Base-by-base conservation (phyloP, 1,140 invertebrate species). In the Drosophila yakuba region DNA sequence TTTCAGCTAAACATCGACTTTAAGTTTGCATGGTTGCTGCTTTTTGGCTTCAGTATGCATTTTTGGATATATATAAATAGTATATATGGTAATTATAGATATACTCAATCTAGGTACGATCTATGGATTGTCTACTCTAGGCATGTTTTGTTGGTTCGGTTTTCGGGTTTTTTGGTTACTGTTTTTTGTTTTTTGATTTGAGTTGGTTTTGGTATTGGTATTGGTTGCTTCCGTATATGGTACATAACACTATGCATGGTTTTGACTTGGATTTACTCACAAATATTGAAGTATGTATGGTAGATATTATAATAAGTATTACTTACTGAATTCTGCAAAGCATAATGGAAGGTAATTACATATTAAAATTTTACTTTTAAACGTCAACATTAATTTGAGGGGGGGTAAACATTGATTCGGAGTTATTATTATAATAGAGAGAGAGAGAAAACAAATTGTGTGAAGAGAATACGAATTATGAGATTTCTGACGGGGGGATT, bases 311-410 rank as follows among this genome's bases (percentile, higher is more conserved):
- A 69, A 83, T 89, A 88, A 83, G 76, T 86, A 86, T 91, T 91
- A 91, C 90, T 91, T 91, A 91, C 90, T 91, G 90, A 91, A 91
- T 91, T 91, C 90, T 91, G 90, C 90, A 91, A 91, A 91, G 90
- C 90, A 91, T 91, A 91, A 91, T 89, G 85, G 77, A 89, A 89
- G 84, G 84, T 89, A 89, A 89, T 89, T 89, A 89, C 84, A 89
- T 78, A 89, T 89, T 89, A 89, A 89, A 89, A 79, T 74, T 88
- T 88, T 89, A 89, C 83, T 88, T 68, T 83, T 69, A 83, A 80
- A 83, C 72, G 80, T 84, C 81, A 80, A 85, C 82, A 85, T 74
- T 80, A 74, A 85, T 57, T 71, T 68, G 20, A 28, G 51, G 38
- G 52, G 56, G 60, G 38, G 39, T 77, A 60, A 86, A 86, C 83